Evolutionary conservation across 2,113 vertebrate species (phyloP).

Genomic region (Oenanthe oenanthe): DNA sequence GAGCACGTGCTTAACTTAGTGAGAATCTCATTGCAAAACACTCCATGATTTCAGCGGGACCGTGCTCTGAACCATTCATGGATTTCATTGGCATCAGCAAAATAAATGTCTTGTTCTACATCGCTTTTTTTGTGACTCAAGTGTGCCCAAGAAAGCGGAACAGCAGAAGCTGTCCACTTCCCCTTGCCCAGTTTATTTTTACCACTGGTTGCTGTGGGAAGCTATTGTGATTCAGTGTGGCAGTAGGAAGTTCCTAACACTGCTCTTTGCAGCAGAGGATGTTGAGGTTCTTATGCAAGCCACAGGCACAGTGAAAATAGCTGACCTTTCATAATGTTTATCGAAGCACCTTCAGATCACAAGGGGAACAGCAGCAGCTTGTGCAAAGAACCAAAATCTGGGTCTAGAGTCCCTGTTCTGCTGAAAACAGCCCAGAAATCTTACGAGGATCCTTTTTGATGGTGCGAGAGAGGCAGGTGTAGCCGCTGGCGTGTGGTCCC

Average conservation of each 20-base stretch:
- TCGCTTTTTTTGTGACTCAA: conserved; percentile 27
- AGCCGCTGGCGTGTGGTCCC: not conserved
- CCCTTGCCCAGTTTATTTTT: conserved; percentile 54
- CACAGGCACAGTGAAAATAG: conserved; percentile 37
- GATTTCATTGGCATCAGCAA: conserved; percentile 46
- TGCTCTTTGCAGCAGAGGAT: conserved; percentile 48
- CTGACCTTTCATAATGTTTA: conserved; percentile 54
- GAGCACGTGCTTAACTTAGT: not conserved
- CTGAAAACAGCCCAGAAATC: not conserved
- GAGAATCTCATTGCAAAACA: not conserved
- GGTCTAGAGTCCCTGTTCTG: not conserved
- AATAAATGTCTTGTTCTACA: not conserved
- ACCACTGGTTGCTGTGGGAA: conserved; percentile 52
- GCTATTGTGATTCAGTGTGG: conserved; percentile 59
- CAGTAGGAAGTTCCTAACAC: conserved; percentile 45
- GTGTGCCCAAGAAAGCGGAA: conserved; percentile 49
- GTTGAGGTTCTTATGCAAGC: conserved; percentile 57
- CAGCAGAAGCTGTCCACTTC: conserved; percentile 49
- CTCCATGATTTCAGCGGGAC: not conserved
- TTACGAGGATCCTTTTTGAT: accelerated
- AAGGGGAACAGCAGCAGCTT: not conserved
- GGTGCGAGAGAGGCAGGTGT: not conserved
- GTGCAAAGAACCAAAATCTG: not conserved
- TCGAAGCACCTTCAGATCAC: not conserved
- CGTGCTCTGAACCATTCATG: not conserved